Base-by-base conservation (phyloP, 1,140 invertebrate species). In the Drosophila aff. region DNA sequence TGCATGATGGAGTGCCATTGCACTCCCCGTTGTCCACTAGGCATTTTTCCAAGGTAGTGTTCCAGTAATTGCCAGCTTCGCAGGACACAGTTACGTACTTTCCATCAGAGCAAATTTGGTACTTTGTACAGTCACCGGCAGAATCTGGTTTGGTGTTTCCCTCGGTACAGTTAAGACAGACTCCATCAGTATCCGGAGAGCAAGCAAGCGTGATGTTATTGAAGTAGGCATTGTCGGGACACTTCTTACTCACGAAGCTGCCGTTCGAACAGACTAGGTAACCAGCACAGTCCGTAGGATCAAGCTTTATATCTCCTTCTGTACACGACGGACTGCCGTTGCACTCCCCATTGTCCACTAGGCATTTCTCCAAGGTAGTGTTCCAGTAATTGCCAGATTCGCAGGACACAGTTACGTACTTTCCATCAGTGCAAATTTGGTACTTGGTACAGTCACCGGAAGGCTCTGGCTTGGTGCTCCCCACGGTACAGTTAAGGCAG, bases 21-120 rank as follows among this genome's bases (percentile, higher is more conserved):
- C 83, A 87, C 11, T 77, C n/a, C 0, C 79, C 83, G 3, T 71
- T 53, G 23, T 86, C n/a, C n/a, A n/a, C n/a, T n/a, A n/a, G n/a
- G n/a, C n/a, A n/a, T n/a, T n/a, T n/a, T n/a, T n/a, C n/a, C n/a
- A n/a, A n/a, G n/a, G n/a, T n/a, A n/a, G n/a, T n/a, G n/a, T n/a
- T n/a, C n/a, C n/a, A n/a, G n/a, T n/a, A n/a, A n/a, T n/a, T n/a
- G n/a, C n/a, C n/a, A n/a, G n/a, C n/a, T n/a, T n/a, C n/a, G n/a
- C n/a, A n/a, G n/a, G n/a, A n/a, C n/a, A n/a, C n/a, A n/a, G n/a
- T n/a, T 0, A 66, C 60, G 13, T 40, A 81, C 10, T 64, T 52
- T 52, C 79, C 80, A 21, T 43, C 46, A 0, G 40, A 3, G 28
- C 80, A 82, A 4, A 53, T 1, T 2, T 47, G 18, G n/a, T 75